Percentiles rank a stretch among this genome's conserved stretches.
phyloP scores from a whole-genome alignment of 1,140 invertebrate species.

The Capitella teleta region DNA sequence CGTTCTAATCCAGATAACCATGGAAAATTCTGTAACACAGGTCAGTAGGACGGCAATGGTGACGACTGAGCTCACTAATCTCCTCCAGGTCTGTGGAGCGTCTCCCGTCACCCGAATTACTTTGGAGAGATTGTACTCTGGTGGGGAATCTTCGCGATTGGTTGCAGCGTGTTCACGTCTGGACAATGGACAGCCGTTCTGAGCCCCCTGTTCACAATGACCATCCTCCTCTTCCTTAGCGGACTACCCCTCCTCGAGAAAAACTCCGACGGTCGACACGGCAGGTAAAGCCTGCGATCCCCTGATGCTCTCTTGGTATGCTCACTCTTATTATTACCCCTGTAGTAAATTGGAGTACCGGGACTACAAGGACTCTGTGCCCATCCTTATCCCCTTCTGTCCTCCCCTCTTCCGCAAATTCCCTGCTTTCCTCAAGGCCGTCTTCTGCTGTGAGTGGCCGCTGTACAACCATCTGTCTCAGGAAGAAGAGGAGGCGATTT shows the following conservation, averaged over 20 bases:
- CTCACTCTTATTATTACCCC: too few relatives aligned
- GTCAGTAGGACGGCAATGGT: constrained; percentile 39
- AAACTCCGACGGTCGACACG: constrained; percentile 73
- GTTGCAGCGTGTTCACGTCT: constrained; percentile 65
- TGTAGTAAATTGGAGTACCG: too few relatives aligned
- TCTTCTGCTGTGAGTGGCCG: too few relatives aligned
- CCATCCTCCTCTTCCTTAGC: constrained; percentile 71
- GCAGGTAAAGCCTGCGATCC: constrained; percentile 70
- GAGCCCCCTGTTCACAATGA: constrained; percentile 75
- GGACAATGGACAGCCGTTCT: constrained; percentile 71
- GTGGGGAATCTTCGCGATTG: constrained; percentile 87
- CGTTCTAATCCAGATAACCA: constrained; percentile 71
- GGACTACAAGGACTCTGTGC: too few relatives aligned
- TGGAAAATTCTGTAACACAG: constrained; percentile 77
- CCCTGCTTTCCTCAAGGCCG: too few relatives aligned
- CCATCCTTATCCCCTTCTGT: too few relatives aligned
- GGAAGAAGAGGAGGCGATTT: too few relatives aligned
- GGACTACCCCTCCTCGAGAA: constrained; percentile 54
- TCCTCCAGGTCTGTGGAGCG: constrained; percentile 64
- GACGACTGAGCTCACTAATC: not conserved
- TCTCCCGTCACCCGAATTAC: constrained; percentile 87
- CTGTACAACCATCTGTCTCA: too few relatives aligned
- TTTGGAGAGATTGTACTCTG: constrained; percentile 88
- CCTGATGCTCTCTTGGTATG: too few relatives aligned
- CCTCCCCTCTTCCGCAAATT: too few relatives aligned